A percentile compares a stretch with the other conserved stretches of the same genome.
phyloP scores from a whole-genome alignment of 2,888 invertebrate genomes.

The Phasia obesa region DNA sequence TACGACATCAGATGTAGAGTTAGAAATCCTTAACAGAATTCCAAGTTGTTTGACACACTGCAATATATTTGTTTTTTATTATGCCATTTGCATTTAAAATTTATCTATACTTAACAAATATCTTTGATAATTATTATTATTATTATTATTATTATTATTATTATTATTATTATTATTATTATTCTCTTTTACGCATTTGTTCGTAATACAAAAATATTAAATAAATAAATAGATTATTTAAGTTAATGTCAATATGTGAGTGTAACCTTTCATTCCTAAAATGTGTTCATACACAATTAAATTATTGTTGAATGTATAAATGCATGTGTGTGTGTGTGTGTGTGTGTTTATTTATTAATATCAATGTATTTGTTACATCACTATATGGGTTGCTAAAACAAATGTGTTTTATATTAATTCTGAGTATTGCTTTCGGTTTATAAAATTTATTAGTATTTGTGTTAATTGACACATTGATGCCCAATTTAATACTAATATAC shows the following conservation, averaged over 20 bases:
- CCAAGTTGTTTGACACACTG: too few species aligned
- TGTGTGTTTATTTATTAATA: neutral
- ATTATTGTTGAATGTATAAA: conserved; percentile 14
- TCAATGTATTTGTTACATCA: neutral
- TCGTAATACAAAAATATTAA: conserved; percentile 19
- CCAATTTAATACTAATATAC: conserved; percentile 69
- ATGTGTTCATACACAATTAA: neutral
- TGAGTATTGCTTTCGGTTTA: conserved; percentile 22
- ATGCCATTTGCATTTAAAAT: neutral
- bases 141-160: too few species aligned
- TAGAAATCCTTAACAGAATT: too few species aligned
- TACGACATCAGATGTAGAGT: too few species aligned
- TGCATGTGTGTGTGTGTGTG: neutral
- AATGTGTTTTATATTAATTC: conserved; percentile 3
- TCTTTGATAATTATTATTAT: conserved; percentile 23
- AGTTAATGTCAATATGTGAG: neutral
- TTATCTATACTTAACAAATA: conserved; percentile 17
- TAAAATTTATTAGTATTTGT: conserved; percentile 62
- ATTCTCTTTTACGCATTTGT: conserved; percentile 16
- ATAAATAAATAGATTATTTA: neutral
- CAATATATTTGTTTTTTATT: neutral
- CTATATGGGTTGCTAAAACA: neutral
- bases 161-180: too few species aligned
- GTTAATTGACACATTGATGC: conserved; percentile 72
- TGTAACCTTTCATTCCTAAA: conserved; percentile 1